Percentiles rank a stretch among this genome's conserved stretches.
These are phyloP conservation scores for Mesocricetus auratus DNA, from an alignment of 2,113 vertebrate genomes.

Conservation along the genomic window DNA sequence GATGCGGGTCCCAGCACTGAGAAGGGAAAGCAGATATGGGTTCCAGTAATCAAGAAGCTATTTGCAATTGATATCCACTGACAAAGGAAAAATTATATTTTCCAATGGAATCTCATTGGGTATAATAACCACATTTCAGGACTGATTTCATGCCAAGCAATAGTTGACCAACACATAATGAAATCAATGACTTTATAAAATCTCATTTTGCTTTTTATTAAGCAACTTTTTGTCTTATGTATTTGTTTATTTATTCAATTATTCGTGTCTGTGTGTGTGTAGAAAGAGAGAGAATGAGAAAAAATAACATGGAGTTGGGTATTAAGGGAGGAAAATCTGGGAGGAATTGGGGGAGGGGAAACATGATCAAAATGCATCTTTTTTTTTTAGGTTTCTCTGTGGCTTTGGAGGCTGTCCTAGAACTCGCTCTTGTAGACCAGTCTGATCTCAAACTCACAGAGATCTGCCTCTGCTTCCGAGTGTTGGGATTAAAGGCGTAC, in stretches of 20 bases:
- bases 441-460: too few relatives aligned
- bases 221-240: neutral
- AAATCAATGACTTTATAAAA: neutral
- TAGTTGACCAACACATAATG: neutral
- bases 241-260: too few relatives aligned
- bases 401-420: too few relatives aligned
- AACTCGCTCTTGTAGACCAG: too few relatives aligned
- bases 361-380: neutral
- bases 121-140: neutral
- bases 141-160: neutral
- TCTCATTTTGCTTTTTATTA: neutral
- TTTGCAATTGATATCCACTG: neutral
- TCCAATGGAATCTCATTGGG: neutral
- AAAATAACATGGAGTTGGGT: neutral
- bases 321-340: neutral
- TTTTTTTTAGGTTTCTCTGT: too few relatives aligned
- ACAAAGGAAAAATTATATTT: neutral
- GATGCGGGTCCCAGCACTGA: neutral
- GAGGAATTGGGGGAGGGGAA: neutral
- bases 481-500: too few relatives aligned
- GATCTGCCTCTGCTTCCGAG: too few relatives aligned
- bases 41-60: neutral
- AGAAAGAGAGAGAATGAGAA: neutral
- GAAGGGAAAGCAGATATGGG: neutral
- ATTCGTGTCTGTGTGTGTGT: neutral